A percentile compares a stretch with the other conserved stretches of the same genome.
phyloP scores from a whole-genome alignment of 2,888 invertebrate genomes.

The Microctonus aethiopoides region DNA sequence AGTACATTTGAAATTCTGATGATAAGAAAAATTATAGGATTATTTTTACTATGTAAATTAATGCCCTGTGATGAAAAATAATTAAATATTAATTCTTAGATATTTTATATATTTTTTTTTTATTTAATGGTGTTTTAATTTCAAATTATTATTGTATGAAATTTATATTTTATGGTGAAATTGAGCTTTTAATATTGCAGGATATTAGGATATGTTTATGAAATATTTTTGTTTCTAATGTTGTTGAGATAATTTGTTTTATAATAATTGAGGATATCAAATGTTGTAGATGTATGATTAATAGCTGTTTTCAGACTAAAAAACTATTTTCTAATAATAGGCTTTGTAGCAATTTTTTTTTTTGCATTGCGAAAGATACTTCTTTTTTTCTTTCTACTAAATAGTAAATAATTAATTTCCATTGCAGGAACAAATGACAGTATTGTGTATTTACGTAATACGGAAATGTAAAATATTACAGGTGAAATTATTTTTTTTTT shows the following conservation, averaged over 20 bases:
- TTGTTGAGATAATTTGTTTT: background rate
- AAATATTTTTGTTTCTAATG: background rate
- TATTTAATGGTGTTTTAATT: no score
- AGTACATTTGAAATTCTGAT: background rate
- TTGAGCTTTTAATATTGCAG: background rate
- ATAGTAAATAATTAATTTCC: background rate
- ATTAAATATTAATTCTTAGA: background rate
- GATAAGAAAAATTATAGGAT: background rate
- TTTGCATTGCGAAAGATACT: background rate
- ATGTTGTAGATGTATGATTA: background rate
- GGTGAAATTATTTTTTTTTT: background rate
- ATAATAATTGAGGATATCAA: background rate
- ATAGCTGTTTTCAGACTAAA: background rate
- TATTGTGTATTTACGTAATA: background rate
- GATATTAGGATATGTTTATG: background rate
- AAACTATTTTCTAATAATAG: background rate
- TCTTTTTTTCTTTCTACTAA: background rate
- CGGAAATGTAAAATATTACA: background rate
- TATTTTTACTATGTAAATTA: background rate
- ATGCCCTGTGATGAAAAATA: background rate
- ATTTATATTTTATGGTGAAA: no score
- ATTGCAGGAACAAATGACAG: background rate
- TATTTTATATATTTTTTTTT: background rate
- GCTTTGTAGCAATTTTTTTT: background rate
- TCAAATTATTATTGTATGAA: background rate